Percentiles rank a stretch among this genome's conserved stretches.
These are phyloP conservation scores for Barbus barbus DNA, from an alignment of 2,113 vertebrate species.

Conservation along the genomic window DNA sequence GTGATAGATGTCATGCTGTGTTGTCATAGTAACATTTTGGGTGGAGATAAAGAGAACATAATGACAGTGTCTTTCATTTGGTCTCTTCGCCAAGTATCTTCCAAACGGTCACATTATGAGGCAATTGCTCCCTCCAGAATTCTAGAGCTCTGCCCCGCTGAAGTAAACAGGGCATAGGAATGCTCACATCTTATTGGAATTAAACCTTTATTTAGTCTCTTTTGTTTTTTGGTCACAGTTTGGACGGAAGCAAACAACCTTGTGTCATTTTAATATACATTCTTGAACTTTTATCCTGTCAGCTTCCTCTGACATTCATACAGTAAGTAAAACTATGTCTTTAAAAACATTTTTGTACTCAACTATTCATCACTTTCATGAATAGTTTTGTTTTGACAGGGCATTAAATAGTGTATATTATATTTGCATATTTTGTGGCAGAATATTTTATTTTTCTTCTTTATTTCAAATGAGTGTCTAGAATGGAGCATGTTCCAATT, in stretches of 20 bases:
- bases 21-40: not conserved
- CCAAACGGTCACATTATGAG: not conserved
- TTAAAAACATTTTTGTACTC: no score
- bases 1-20: not conserved
- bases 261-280: not conserved
- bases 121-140: not conserved
- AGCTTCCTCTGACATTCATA: no score
- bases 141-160: not conserved
- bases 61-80: no score
- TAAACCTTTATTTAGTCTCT: no score
- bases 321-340: not conserved
- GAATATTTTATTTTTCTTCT: no score
- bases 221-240: not conserved
- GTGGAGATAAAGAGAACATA: not conserved
- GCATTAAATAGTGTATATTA: no score
- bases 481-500: no score
- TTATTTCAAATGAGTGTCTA: no score
- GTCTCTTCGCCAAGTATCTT: not conserved
- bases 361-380: no score
- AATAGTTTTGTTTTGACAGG: no score
- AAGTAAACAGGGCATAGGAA: not conserved
- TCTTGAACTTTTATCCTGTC: not conserved
- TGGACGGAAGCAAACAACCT: not conserved
- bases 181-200: not conserved
- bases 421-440: no score